These are phyloP conservation scores for Sialis lutaria DNA, from an alignment of 2,888 invertebrate species.

Conservation along the genomic window DNA sequence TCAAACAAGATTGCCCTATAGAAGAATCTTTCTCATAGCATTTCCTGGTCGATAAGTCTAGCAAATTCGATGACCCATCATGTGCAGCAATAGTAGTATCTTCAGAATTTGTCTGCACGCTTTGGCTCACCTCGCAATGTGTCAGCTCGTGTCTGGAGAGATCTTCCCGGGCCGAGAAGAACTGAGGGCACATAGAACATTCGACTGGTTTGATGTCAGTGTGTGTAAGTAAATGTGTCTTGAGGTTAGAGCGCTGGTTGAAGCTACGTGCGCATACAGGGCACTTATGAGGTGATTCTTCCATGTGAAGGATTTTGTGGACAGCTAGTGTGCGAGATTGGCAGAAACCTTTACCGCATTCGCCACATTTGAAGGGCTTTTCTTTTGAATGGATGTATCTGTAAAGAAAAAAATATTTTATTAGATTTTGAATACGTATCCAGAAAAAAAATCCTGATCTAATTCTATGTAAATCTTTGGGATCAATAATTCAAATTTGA, in stretches of 20 bases:
- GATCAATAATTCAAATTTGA: too few species aligned
- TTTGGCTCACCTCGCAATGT: conserved; percentile 13
- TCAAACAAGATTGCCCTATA: conserved; percentile 3
- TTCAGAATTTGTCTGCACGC: conserved; percentile 8
- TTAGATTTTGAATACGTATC: too few species aligned
- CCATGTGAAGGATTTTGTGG: conserved; percentile 85
- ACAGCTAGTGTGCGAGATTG: conserved; percentile 92
- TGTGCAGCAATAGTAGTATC: conserved; percentile 8
- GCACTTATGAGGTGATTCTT: conserved; percentile 87
- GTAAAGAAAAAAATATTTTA: conserved; percentile 19
- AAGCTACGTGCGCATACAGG: conserved; percentile 76
- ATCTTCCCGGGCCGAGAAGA: conserved; percentile 20
- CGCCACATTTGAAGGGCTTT: conserved; percentile 93
- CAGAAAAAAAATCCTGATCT: too few species aligned
- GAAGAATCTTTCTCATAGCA: background rate
- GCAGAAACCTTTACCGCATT: conserved; percentile 97
- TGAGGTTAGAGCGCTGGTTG: conserved; percentile 83
- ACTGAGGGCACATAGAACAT: conserved; percentile 19
- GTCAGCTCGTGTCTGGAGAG: conserved; percentile 20
- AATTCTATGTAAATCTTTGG: too few species aligned
- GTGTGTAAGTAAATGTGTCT: conserved; percentile 77
- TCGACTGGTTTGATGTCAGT: conserved; percentile 37
- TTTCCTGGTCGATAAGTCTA: conserved; percentile 17
- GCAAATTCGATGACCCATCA: conserved; percentile 7
- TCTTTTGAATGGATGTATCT: conserved; percentile 97